These are phyloP conservation scores for Nasonia longicornis DNA, from an alignment of 1,140 invertebrate species.

Conservation along the genomic window DNA sequence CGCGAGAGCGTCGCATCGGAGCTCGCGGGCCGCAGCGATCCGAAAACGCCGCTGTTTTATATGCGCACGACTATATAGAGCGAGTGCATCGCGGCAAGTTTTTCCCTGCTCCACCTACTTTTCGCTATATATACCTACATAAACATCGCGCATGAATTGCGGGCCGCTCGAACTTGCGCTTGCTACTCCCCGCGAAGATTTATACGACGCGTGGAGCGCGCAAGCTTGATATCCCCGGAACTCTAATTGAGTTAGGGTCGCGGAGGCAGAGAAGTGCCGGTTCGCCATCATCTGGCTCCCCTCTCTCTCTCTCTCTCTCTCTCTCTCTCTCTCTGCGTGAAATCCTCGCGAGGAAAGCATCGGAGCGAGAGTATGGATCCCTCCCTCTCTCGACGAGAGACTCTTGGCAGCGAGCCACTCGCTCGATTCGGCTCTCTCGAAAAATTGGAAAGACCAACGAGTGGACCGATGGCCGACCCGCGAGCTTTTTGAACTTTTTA, in stretches of 20 bases:
- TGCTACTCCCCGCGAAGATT: neutral
- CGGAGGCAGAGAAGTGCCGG: neutral
- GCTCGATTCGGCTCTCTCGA: neutral
- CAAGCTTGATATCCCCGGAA: neutral
- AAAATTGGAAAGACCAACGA: conserved; percentile 38
- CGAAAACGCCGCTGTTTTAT: too few relatives aligned
- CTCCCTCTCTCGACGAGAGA: neutral
- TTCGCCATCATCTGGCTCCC: neutral
- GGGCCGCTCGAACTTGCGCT: neutral
- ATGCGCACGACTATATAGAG: too few relatives aligned
- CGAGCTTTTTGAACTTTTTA: conserved; percentile 10
- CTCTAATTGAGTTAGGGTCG: conserved; percentile 5
- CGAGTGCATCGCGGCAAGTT: too few relatives aligned
- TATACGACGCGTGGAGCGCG: neutral
- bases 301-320: too few relatives aligned
- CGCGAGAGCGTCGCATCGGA: neutral
- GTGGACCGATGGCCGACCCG: conserved; percentile 2
- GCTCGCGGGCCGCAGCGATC: too few relatives aligned
- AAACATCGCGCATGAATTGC: too few relatives aligned
- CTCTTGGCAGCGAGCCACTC: conserved; percentile 36
- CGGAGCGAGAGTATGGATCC: conserved; percentile 3
- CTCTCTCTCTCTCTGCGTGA: neutral
- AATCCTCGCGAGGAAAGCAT: conserved; percentile 4
- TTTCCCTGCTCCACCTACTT: neutral
- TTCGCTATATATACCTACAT: too few relatives aligned